Conservation (phyloP, 2,888 invertebrate species). For the Eupeodes latifasciatus region DNA sequence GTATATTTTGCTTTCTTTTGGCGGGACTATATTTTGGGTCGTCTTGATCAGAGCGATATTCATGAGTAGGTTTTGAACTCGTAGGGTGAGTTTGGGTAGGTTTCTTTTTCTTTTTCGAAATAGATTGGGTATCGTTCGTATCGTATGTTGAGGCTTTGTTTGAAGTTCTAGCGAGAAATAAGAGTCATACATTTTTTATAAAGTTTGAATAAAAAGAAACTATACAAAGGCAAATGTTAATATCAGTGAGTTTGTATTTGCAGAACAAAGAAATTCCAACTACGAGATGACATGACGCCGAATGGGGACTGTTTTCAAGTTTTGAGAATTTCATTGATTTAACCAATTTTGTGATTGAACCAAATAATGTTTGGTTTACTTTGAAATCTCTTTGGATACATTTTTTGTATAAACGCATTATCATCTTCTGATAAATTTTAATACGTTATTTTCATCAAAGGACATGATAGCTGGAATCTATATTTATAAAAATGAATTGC, state of each 20-base stretch:
- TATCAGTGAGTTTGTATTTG: conserved; percentile 48
- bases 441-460: too few species aligned
- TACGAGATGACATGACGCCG: background rate
- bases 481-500: too few species aligned
- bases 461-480: too few species aligned
- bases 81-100: conserved; percentile 7
- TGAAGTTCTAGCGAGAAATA: background rate
- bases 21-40: conserved; percentile 46
- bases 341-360: conserved; percentile 50
- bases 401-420: too few species aligned
- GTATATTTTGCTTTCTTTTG: conserved; percentile 40
- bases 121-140: background rate
- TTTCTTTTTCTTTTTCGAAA: background rate
- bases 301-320: background rate
- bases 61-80: background rate
- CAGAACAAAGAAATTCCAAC: conserved; percentile 23
- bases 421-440: too few species aligned
- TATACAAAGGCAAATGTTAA: conserved; percentile 39
- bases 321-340: conserved; percentile 58
- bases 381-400: background rate
- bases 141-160: conserved; percentile 10
- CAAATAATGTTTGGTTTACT: background rate
- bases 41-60: conserved; percentile 20
- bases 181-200: background rate
- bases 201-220: conserved; percentile 11